phyloP scores from a whole-genome alignment of 2,797 vertebrate genomes.

The Characodon lateralis region DNA sequence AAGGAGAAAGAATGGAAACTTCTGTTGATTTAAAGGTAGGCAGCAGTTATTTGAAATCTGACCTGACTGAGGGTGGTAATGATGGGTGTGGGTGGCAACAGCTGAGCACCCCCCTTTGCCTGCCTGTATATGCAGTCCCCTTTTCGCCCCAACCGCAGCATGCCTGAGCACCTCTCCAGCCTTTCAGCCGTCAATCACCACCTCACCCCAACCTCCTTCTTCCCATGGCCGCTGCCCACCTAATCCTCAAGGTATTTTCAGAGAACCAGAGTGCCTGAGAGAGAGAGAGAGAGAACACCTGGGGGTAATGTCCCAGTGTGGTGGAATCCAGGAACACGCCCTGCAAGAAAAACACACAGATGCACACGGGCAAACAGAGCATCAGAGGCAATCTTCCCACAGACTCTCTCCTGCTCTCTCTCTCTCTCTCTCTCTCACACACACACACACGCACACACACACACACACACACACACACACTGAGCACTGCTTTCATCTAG shows the following conservation, averaged over 20 bases:
- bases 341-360: conserved; percentile 79
- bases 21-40: conserved; percentile 68
- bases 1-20: conserved; percentile 27
- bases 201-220: conserved; percentile 30
- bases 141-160: conserved; percentile 63
- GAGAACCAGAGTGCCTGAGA: conserved; percentile 40
- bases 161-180: conserved; percentile 81
- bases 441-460: conserved; percentile 17
- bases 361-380: conserved; percentile 68
- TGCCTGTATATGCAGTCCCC: conserved; percentile 58
- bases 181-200: conserved; percentile 84
- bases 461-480: conserved; percentile 29
- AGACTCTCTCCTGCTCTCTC: conserved; percentile 25
- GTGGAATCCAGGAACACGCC: conserved; percentile 84
- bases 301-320: conserved; percentile 81
- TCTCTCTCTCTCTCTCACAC: background rate
- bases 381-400: conserved; percentile 51
- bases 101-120: conserved; percentile 59
- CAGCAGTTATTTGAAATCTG: conserved; percentile 75
- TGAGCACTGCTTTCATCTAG: conserved; percentile 70
- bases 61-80: conserved; percentile 67
- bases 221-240: conserved; percentile 66
- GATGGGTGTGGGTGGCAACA: conserved; percentile 80
- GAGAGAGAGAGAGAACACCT: conserved; percentile 67
- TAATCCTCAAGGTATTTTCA: conserved; percentile 85